Evolutionary conservation across 2,113 vertebrate genomes (phyloP), one percentile per base, ranked within the genome.

Genomic region (Neofelis nebulosa): DNA sequence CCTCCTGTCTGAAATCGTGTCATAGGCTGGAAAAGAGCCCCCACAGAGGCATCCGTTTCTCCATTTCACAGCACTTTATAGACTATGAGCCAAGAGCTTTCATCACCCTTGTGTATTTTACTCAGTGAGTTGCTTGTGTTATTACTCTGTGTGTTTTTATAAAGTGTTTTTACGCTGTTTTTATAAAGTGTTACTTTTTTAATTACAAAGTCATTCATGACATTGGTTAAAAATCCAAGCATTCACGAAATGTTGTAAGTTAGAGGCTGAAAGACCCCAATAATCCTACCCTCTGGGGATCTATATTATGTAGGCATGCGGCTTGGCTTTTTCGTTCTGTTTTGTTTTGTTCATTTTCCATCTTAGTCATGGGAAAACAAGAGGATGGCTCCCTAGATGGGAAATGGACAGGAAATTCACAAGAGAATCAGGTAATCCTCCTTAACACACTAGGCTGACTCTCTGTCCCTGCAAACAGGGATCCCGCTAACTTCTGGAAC

Each of bases 171-270:
- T 88, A 90, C 69, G 89, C 84, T 94, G 69, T 93, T 92, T 95
- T 96, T 91, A 95, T 95, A 69, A 97, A 96, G 79, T 96, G 91
- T 94, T 95, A 91, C 78, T 88, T 97, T 93, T 93, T 80, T 3
- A 93, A 93, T 96, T 87, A 94, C 83, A 79, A 89, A 86, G 55
- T 88, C 89, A 31, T 96, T 87, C 61, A 41, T 38, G 36, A 81
- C 78, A 91, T 65, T 79, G 96, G 82, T 94, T 96, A 96, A 96
- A 96, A 97, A 86, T 65, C 41, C 86, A 91, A 84, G 68, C 65
- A 33, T 82, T 98, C 86, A 68, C 5, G 31, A 89, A 89, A 89
- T 38, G 11, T 18, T 63, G 65, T 93, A 89, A 85, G 79, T 96
- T 93, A 91, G 57, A 83, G 65, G 63, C 74, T 29, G 74, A 95